Conservation (phyloP, 1,140 invertebrate species). For the Nebria ingens region DNA sequence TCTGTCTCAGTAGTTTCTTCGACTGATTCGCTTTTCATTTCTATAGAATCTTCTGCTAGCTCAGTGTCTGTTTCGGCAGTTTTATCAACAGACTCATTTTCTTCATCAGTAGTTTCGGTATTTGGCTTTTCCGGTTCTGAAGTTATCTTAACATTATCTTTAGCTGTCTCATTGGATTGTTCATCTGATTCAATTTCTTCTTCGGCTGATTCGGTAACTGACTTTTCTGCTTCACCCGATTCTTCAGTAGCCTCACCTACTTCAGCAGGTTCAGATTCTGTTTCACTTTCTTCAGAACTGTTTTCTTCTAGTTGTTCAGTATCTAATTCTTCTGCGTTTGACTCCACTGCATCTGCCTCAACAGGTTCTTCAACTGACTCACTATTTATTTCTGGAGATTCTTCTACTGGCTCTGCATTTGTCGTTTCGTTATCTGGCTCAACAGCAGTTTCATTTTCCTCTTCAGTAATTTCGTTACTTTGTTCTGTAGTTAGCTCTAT, state of each 20-base stretch:
- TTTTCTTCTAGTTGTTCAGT: constrained; percentile 17
- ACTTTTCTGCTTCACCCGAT: neutral
- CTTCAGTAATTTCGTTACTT: constrained; percentile 17
- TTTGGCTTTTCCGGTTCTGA: constrained; percentile 16
- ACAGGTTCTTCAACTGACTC: too few species aligned
- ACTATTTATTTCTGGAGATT: too few species aligned
- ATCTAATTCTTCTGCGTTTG: constrained; percentile 16
- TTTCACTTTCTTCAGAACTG: constrained; percentile 30
- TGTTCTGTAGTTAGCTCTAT: constrained; percentile 24
- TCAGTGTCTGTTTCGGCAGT: constrained; percentile 22
- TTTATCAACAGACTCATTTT: neutral
- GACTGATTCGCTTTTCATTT: constrained; percentile 34
- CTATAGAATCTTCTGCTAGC: constrained; percentile 25
- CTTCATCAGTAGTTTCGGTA: neutral
- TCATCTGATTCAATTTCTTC: neutral
- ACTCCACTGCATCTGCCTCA: constrained; percentile 23
- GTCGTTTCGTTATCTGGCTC: neutral
- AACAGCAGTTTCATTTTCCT: constrained; percentile 26
- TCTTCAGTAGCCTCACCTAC: neutral
- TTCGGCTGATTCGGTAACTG: neutral
- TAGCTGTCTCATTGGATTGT: neutral
- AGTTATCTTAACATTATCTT: constrained; percentile 31
- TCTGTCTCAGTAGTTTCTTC: constrained; percentile 32
- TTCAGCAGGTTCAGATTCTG: neutral
- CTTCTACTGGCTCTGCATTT: too few species aligned